These are phyloP conservation scores for Mormyrus proboscirostris DNA, from an alignment of 2,797 vertebrate species.

Conservation along the genomic window DNA sequence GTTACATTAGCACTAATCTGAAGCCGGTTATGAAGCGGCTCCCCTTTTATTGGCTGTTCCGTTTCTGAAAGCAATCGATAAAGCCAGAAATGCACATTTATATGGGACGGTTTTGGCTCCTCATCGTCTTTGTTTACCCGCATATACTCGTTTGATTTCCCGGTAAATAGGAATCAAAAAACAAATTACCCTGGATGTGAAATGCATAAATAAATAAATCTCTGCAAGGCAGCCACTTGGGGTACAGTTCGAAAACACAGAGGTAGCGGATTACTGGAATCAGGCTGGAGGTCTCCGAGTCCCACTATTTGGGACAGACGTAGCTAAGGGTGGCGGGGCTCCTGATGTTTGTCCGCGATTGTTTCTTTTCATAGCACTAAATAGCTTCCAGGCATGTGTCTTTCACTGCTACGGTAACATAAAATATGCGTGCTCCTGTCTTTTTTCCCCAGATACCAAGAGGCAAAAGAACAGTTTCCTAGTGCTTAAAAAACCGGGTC, in stretches of 20 bases:
- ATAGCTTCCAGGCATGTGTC: neutral
- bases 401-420: neutral
- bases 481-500: neutral
- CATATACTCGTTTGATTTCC: neutral
- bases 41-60: neutral
- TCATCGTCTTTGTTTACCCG: neutral
- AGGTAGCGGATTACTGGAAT: neutral
- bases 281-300: neutral
- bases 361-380: conserved; percentile 5
- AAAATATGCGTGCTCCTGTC: neutral
- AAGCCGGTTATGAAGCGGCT: neutral
- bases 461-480: neutral
- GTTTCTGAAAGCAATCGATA: neutral
- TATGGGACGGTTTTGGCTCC: neutral
- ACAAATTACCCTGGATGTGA: conserved; percentile 2
- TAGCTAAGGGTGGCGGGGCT: neutral
- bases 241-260: neutral
- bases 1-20: neutral
- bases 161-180: neutral
- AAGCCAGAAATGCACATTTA: neutral
- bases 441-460: neutral
- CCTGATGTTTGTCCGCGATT: neutral
- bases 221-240: neutral
- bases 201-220: neutral
- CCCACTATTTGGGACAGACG: neutral